Evolutionary conservation across 92 coral and sea anemone species (phyloP).

Genomic region (Parazoanthus swiftii): DNA sequence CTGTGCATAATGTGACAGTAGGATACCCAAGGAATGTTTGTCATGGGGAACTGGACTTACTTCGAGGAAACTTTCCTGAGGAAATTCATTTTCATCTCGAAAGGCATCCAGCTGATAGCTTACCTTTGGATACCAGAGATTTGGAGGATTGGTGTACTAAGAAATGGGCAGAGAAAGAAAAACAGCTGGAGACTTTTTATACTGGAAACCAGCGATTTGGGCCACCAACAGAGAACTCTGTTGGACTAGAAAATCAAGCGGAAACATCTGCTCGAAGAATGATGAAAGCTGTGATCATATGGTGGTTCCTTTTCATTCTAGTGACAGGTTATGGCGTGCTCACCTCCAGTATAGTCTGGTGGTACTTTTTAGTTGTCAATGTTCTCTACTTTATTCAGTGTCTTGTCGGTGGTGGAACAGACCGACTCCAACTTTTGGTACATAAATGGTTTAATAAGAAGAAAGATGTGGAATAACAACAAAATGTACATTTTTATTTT

Average conservation of each 20-base stretch:
- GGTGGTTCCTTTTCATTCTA: slow-evolving; percentile 69
- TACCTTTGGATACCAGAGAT: slow-evolving; percentile 70
- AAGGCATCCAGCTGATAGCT: slow-evolving; percentile 64
- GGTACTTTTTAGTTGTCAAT: slow-evolving; percentile 62
- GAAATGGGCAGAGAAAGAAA: slow-evolving; percentile 87
- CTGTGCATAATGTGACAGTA: slow-evolving; percentile 90
- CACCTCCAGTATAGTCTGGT: slow-evolving; percentile 51
- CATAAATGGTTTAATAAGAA: slow-evolving; percentile 37
- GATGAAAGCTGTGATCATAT: slow-evolving; percentile 53
- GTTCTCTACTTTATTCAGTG: slow-evolving; percentile 49
- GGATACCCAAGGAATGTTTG: slow-evolving; percentile 79
- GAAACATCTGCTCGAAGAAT: slow-evolving; percentile 49
- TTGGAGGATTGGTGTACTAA: slow-evolving; percentile 87
- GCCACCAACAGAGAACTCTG: slow-evolving; percentile 44
- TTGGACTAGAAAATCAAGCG: slow-evolving; percentile 30
- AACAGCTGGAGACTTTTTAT: slow-evolving; percentile 69
- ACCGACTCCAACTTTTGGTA: slow-evolving; percentile 60
- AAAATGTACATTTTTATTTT: not conserved
- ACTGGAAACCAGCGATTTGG: slow-evolving; percentile 57
- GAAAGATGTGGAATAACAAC: not conserved
- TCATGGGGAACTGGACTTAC: slow-evolving; percentile 73
- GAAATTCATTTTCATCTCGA: slow-evolving; percentile 91
- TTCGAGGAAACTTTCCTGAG: slow-evolving; percentile 74
- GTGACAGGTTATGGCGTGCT: slow-evolving; percentile 48
- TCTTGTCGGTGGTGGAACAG: slow-evolving; percentile 56